These are phyloP conservation scores for Etheostoma spectabile DNA, from an alignment of 2,113 vertebrate genomes.

Conservation along the genomic window DNA sequence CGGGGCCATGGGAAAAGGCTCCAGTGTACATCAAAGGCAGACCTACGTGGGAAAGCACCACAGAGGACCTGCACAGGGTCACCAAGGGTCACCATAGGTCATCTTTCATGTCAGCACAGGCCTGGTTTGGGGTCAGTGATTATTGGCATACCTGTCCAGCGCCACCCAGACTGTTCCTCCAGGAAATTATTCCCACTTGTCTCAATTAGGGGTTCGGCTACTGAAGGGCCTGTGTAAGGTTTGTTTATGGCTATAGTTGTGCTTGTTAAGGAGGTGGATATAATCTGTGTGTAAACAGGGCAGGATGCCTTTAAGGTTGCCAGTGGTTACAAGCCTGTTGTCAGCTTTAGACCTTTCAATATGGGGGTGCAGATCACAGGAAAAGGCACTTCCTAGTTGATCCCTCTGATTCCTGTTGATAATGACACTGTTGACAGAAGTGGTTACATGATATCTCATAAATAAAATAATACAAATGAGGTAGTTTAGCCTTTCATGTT, in stretches of 20 bases:
- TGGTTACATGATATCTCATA: slow-evolving; percentile 26
- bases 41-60: slow-evolving; percentile 77
- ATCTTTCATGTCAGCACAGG: slow-evolving; percentile 79
- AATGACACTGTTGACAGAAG: slow-evolving; percentile 53
- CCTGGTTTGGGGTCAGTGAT: slow-evolving; percentile 73
- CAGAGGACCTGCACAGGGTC: slow-evolving; percentile 33
- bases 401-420: slow-evolving; percentile 29
- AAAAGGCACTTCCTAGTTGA: slow-evolving; percentile 54
- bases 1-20: slow-evolving; percentile 73
- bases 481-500: background rate
- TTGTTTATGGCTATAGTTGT: slow-evolving; percentile 70
- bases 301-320: slow-evolving; percentile 32
- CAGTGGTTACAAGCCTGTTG: slow-evolving; percentile 28
- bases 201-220: slow-evolving; percentile 75
- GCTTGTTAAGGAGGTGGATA: slow-evolving; percentile 42
- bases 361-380: slow-evolving; percentile 46
- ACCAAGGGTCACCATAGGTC: slow-evolving; percentile 71
- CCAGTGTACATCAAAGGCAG: slow-evolving; percentile 78
- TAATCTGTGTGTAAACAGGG: slow-evolving; percentile 56
- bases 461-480: background rate
- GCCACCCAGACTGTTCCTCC: slow-evolving; percentile 71
- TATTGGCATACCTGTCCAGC: slow-evolving; percentile 80
- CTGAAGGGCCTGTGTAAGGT: slow-evolving; percentile 44
- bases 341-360: slow-evolving; percentile 21
- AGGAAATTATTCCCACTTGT: slow-evolving; percentile 83